Conservation (phyloP, 1,140 invertebrate genomes). For the Melitaea cinxia region DNA sequence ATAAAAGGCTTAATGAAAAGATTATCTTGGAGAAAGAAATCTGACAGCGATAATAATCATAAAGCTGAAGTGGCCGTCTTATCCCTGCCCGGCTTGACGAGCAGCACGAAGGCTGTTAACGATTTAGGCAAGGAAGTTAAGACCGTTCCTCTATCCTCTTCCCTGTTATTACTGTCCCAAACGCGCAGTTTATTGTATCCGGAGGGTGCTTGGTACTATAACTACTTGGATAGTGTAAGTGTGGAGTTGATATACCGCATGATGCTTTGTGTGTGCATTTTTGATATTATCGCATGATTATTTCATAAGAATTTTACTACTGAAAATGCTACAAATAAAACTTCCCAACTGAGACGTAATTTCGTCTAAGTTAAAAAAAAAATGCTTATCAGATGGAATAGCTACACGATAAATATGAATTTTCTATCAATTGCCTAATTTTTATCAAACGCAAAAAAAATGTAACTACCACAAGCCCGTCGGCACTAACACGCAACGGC, state of each 20-base stretch:
- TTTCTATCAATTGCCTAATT: neutral
- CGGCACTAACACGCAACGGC: neutral
- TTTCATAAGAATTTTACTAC: too few relatives aligned
- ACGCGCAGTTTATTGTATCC: slow-evolving; percentile 60
- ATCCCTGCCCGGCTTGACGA: slow-evolving; percentile 63
- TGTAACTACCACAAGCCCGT: neutral
- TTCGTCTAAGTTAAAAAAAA: too few relatives aligned
- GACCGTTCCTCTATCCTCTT: slow-evolving; percentile 59
- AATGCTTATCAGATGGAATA: too few relatives aligned
- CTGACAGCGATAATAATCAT: slow-evolving; percentile 44
- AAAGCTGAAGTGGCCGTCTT: slow-evolving; percentile 63
- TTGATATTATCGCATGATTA: neutral
- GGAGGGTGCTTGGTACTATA: slow-evolving; percentile 76
- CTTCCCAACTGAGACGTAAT: too few relatives aligned
- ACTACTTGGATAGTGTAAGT: slow-evolving; percentile 77
- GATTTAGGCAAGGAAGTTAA: slow-evolving; percentile 67
- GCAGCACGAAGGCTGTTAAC: slow-evolving; percentile 56
- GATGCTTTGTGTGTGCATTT: slow-evolving; percentile 39
- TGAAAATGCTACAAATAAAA: too few relatives aligned
- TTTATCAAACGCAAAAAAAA: neutral
- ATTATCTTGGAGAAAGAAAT: slow-evolving; percentile 51
- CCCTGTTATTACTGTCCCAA: slow-evolving; percentile 62
- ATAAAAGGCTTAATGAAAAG: slow-evolving; percentile 54
- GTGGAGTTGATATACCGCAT: slow-evolving; percentile 59
- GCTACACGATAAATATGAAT: too few relatives aligned